phyloP scores from a whole-genome alignment of 2,113 vertebrate genomes.

The Saguinus midas region DNA sequence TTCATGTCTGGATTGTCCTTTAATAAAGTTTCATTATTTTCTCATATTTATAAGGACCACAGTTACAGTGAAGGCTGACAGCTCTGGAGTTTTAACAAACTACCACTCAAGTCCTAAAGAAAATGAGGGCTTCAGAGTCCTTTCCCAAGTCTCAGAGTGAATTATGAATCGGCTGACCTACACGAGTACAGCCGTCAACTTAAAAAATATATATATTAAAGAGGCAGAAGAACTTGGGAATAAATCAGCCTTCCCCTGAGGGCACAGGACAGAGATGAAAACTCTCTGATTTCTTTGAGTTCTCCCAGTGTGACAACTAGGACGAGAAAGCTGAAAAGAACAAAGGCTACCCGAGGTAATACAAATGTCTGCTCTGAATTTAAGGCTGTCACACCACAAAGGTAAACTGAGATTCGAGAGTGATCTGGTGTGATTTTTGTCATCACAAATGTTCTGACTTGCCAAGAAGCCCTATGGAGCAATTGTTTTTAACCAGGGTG shows the following conservation, averaged over 20 bases:
- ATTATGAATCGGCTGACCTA: conserved; percentile 66
- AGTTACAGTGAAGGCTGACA: neutral
- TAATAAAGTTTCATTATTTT: conserved; percentile 59
- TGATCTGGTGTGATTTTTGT: conserved; percentile 35
- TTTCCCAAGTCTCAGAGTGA: conserved; percentile 32
- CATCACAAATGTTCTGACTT: neutral
- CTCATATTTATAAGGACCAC: conserved; percentile 34
- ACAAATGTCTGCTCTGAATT: conserved; percentile 60
- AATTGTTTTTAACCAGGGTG: conserved; percentile 24
- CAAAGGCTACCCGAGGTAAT: conserved; percentile 45
- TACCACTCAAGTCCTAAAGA: neutral
- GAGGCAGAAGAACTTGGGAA: conserved; percentile 60
- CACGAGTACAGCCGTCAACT: conserved; percentile 38
- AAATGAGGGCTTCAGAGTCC: conserved; percentile 15
- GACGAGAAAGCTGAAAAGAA: conserved; percentile 42
- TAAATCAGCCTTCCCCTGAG: conserved; percentile 65
- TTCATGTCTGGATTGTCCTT: conserved; percentile 35
- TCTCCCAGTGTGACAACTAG: conserved; percentile 24
- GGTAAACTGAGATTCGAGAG: conserved; percentile 27
- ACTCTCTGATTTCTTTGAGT: conserved; percentile 55
- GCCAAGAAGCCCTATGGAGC: neutral
- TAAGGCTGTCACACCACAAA: conserved; percentile 41
- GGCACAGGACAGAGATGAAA: conserved; percentile 62
- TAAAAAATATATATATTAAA: conserved; percentile 49
- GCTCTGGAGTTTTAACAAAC: conserved; percentile 63